Percentiles rank a stretch among this genome's conserved stretches.
These are phyloP conservation scores for Rhinatrema bivittatum DNA, from an alignment of 2,797 vertebrate species.

Conservation along the genomic window DNA sequence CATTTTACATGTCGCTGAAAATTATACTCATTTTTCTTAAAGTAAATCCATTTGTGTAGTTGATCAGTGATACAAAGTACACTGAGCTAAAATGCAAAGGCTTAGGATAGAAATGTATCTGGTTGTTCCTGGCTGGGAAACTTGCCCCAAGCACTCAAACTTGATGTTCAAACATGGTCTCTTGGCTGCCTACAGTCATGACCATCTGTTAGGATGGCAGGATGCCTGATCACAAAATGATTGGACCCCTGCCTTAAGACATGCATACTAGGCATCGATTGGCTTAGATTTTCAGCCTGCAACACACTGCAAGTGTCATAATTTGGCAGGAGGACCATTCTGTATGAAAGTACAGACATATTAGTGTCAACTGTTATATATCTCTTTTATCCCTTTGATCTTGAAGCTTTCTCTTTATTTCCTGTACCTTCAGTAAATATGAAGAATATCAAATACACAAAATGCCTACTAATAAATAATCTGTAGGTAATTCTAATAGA, in stretches of 20 bases:
- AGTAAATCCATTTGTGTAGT: constrained; percentile 25
- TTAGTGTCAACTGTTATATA: too few relatives aligned
- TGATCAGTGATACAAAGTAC: constrained; percentile 17
- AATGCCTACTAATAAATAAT: background rate
- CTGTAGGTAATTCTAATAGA: too few relatives aligned
- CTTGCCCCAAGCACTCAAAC: constrained; percentile 39
- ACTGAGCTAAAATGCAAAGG: too few relatives aligned
- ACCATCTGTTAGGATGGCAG: constrained; percentile 53
- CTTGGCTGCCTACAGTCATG: constrained; percentile 33
- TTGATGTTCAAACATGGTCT: constrained; percentile 23
- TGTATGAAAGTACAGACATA: background rate
- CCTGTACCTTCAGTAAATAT: background rate
- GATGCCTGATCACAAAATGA: constrained; percentile 37
- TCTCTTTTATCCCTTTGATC: background rate
- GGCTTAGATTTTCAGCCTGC: constrained; percentile 34
- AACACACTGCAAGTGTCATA: constrained; percentile 6
- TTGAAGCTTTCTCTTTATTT: constrained; percentile 1
- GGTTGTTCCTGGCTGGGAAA: constrained; percentile 41
- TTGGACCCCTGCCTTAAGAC: constrained; percentile 34
- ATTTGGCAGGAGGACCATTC: constrained; percentile 11
- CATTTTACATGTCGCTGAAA: too few relatives aligned
- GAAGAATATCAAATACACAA: background rate
- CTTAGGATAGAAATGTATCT: constrained; percentile 41
- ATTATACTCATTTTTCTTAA: too few relatives aligned
- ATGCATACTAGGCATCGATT: constrained; percentile 36